These are phyloP conservation scores for Etheostoma cragini DNA, from an alignment of 2,113 vertebrate species.

Conservation along the genomic window DNA sequence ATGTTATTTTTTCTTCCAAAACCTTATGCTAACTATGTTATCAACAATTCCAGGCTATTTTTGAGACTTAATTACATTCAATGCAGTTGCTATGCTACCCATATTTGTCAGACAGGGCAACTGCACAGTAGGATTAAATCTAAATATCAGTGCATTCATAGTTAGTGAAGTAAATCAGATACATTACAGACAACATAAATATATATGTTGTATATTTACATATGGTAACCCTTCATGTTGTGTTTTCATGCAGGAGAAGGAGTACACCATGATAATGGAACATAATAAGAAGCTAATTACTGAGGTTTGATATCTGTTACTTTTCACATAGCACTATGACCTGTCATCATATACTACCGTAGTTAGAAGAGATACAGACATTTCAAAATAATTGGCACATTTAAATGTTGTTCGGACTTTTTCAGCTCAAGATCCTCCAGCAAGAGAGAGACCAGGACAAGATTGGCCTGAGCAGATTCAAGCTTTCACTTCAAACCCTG, in stretches of 20 bases:
- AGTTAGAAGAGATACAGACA: not conserved
- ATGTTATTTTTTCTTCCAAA: no score
- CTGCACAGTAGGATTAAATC: not conserved
- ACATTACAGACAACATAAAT: not conserved
- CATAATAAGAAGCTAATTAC: conserved; percentile 53
- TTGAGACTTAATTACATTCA: no score
- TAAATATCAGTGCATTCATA: not conserved
- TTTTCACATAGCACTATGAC: not conserved
- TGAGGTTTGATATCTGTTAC: conserved; percentile 47
- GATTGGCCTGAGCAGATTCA: conserved; percentile 34
- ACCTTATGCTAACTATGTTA: no score
- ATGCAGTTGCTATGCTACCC: no score
- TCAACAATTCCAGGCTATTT: no score
- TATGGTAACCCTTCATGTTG: not conserved
- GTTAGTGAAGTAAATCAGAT: not conserved
- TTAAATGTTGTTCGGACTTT: not conserved
- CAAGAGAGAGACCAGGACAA: conserved; percentile 45
- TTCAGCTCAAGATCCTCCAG: conserved; percentile 56
- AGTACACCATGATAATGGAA: conserved; percentile 35
- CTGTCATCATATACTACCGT: not conserved
- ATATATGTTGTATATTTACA: not conserved
- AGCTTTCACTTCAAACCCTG: conserved; percentile 19
- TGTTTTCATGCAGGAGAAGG: conserved; percentile 59
- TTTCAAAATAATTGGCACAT: not conserved
- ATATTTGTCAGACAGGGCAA: no score